Conservation (phyloP, 1,140 invertebrate species). For the Belonocnema kinseyi region DNA sequence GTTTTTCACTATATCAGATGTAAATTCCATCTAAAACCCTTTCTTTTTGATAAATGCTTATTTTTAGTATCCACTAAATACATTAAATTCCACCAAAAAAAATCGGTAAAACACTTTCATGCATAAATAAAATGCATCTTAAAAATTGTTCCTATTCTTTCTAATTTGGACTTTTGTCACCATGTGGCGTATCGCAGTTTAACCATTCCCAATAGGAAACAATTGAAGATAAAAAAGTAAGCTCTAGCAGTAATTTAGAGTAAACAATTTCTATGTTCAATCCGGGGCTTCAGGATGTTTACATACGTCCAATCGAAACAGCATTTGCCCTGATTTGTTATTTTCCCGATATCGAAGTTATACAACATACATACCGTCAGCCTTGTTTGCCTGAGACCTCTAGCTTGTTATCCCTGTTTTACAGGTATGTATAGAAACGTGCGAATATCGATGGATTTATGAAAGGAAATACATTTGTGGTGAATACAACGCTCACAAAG, state of each 20-base stretch:
- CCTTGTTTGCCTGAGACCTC: not conserved
- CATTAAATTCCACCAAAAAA: too few relatives aligned
- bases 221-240: not conserved
- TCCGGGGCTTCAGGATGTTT: not conserved
- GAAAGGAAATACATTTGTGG: not conserved
- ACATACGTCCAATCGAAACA: not conserved
- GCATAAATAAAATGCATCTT: too few relatives aligned
- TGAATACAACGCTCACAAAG: not conserved
- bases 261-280: not conserved
- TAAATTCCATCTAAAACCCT: too few relatives aligned
- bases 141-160: too few relatives aligned
- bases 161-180: too few relatives aligned
- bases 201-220: too few relatives aligned
- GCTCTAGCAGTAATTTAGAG: not conserved
- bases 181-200: too few relatives aligned
- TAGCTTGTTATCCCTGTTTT: slow-evolving; percentile 7
- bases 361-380: not conserved
- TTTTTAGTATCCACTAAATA: too few relatives aligned
- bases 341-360: slow-evolving; percentile 9
- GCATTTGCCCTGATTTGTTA: slow-evolving; percentile 23
- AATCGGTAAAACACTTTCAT: too few relatives aligned
- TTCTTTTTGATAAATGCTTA: too few relatives aligned
- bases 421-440: not conserved
- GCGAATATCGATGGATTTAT: slow-evolving; percentile 11
- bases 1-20: too few relatives aligned